Evolutionary conservation across 1,140 invertebrate genomes (phyloP).

Genomic region (Drosophila fuyamai): DNA sequence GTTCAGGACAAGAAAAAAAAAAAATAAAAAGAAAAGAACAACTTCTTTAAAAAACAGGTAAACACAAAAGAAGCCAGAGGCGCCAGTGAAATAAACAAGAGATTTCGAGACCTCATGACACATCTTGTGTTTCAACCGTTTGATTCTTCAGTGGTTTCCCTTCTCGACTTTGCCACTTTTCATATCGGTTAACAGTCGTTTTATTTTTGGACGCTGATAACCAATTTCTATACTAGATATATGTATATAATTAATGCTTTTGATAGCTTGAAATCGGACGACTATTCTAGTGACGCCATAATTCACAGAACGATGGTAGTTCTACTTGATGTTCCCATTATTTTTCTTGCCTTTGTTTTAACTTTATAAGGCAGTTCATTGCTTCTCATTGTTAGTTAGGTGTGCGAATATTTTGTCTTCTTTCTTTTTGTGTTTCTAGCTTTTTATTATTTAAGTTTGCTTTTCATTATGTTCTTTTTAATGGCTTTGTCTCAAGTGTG

Average conservation of each 20-base stretch:
- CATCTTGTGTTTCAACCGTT: conserved; percentile 48
- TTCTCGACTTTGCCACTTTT: conserved; percentile 13
- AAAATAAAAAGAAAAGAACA: conserved; percentile 2
- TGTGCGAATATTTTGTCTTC: conserved; percentile 16
- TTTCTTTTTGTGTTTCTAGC: conserved; percentile 2
- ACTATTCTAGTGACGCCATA: conserved; percentile 23
- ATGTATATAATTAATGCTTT: conserved; percentile 16
- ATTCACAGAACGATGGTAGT: conserved; percentile 11
- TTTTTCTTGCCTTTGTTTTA: conserved; percentile 34
- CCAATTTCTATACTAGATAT: conserved; percentile 17
- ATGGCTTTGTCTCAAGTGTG: conserved; percentile 25
- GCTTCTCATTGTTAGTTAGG: conserved; percentile 9
- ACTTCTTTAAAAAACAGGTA: conserved; percentile 16
- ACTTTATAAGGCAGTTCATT: conserved; percentile 33
- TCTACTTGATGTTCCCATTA: background rate
- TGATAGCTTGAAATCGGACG: conserved; percentile 27
- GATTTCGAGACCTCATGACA: conserved; percentile 37
- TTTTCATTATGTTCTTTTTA: conserved; percentile 51
- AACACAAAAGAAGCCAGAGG: conserved; percentile 29
- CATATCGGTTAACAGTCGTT: conserved; percentile 20
- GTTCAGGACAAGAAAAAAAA: conserved; percentile 5
- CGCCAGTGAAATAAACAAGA: conserved; percentile 24
- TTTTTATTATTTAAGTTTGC: conserved; percentile 44
- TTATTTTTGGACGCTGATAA: conserved; percentile 30
- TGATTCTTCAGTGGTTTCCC: conserved; percentile 6